Base-by-base conservation (phyloP, 2,888 invertebrate genomes). In the Nipponacmea schrenckii region DNA sequence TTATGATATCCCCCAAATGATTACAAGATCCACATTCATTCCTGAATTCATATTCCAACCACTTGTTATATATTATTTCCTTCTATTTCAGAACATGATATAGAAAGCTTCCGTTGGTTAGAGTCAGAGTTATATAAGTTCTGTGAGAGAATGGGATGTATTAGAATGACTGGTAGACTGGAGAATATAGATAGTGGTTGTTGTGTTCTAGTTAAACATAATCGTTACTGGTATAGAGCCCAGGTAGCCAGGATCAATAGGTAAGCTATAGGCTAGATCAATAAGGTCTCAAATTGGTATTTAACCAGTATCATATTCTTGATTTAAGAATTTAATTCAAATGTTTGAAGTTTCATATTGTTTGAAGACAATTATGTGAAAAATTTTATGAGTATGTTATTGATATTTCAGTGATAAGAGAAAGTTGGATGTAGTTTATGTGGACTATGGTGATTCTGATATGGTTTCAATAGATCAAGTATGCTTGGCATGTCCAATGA, bases 371-470 rank as follows among this genome's bases (percentile, higher is more conserved):
- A 20, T 12, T 31, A n/a, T 31, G 39, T 31, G 26, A 17, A 65
- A 64, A 65, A 56, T 44, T 73, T 70, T 17, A 5, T 27, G 12
- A n/a, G 65, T 67, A n/a, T 63, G 64, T 44, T n/a, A 44, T 67
- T 66, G 12, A 31, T 71, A 39, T 46, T 75, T 17, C 71, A 80
- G 79, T 15, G 66, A 69, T 31, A 75, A 71, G 2, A 75, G 78
- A 62, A 72, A 62, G 15, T 81, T 80, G n/a, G 85, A 85, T 74
- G 77, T 85, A 2, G 80, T 80, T 27, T 85, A 81, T 74, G 72
- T 83, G 27, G 84, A 85, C 69, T 83, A 79, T 71, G 83, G 85
- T 8, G 79, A 78, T 48, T 80, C 83, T 27, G 84, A 84, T 45
- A 73, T 81, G n/a, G 78, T 80, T 4, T 67, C 73, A 2, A 67